Evolutionary conservation across 2,888 invertebrate species (phyloP), one percentile per base, ranked within the genome.

Genomic region (Ormia ochracea): DNA sequence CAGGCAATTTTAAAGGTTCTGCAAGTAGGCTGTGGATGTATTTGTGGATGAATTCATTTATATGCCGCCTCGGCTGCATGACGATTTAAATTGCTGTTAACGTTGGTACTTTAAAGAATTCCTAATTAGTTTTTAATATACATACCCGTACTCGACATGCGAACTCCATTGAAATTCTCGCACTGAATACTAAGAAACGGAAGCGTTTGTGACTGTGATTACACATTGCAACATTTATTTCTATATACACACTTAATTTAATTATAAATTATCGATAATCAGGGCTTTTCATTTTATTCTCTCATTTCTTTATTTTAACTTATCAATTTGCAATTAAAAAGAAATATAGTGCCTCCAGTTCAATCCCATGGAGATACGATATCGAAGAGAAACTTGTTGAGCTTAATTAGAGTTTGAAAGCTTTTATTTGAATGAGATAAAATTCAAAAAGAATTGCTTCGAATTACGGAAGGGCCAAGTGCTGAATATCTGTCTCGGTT

Each of bases 101-200:
- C 63, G 41, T 59, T 66, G 69, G 21, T 70, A 38, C 69, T 79
- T 74, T 69, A 65, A 79, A 74, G 58, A 79, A 79, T 75, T 79
- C 74, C 65, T 74, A 79, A 79, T 79, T 79, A 75, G 74, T 79
- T 79, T 79, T 74, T 79, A 79, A 79, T 75, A 52, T 66, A 68
- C 73, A 73, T 36, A 54, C 70, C 50, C 61, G 23, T 36, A 54
- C 70, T 58, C 61, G 23, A 54, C 36, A 68, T 12, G 23, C 12
- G 28, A 61, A 23, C 61, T 12, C 5, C 52, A 63, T 38, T 38
- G 26, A 4, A 48, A 9, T 36, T 63, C 38, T 41, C 23, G 0
- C 14, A 3, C 23, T 56, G 6, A 56, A 68, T 14, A 14, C 1
- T 17, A 59, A 14, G n/a, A 58, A 26, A 26, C 6, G 56, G 48